Percentiles rank a stretch among this genome's conserved stretches.
Evolutionary conservation across 2,888 invertebrate genomes (phyloP).

Genomic region (Branchellion lobata): DNA sequence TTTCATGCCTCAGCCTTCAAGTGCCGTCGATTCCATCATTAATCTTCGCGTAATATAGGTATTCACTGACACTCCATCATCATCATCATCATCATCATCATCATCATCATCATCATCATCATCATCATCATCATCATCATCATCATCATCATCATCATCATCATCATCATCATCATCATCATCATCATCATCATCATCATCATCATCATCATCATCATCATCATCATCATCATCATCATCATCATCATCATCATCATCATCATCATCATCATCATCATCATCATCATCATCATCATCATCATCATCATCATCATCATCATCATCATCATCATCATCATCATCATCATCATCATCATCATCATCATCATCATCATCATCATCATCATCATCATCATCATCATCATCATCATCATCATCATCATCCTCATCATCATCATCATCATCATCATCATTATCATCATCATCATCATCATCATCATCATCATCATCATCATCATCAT

Average conservation of each 20-base stretch:
- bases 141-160: background rate
- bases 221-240: constrained; percentile 22
- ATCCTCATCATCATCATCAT: too few species aligned
- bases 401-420: too few species aligned
- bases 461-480: background rate
- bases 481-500: too few species aligned
- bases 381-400: constrained; percentile 25
- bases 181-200: constrained; percentile 19
- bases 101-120: background rate
- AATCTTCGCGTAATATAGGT: too few species aligned
- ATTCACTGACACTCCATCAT: too few species aligned
- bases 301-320: background rate
- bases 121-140: constrained; percentile 27
- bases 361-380: constrained; percentile 1
- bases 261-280: constrained; percentile 31
- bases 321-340: constrained; percentile 34
- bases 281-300: background rate
- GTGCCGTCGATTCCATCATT: too few species aligned
- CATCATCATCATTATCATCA: background rate
- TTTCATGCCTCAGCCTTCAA: too few species aligned
- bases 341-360: constrained; percentile 31
- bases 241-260: constrained; percentile 37
- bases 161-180: background rate
- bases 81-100: background rate
- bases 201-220: background rate